These are phyloP conservation scores for Aphodius sticticus DNA, from an alignment of 2,888 invertebrate species.

Conservation along the genomic window DNA sequence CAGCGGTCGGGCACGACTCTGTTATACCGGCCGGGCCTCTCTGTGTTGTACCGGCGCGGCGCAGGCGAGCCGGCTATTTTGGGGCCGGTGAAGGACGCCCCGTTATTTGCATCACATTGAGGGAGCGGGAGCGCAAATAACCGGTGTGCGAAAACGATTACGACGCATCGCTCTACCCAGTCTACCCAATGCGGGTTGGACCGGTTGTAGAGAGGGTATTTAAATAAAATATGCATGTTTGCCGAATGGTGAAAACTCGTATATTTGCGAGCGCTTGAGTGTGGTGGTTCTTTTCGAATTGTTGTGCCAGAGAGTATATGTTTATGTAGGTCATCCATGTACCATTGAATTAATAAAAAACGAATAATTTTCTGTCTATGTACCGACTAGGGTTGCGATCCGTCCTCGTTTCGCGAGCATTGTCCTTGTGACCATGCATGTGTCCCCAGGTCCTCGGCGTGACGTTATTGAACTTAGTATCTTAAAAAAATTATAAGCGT, in stretches of 20 bases:
- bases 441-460: too few relatives aligned
- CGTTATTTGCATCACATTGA: neutral
- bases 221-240: neutral
- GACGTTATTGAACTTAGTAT: too few relatives aligned
- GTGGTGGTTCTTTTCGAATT: neutral
- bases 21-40: neutral
- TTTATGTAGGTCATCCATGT: too few relatives aligned
- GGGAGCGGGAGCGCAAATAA: neutral
- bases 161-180: neutral
- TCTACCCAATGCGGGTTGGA: neutral
- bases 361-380: too few relatives aligned
- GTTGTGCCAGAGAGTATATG: too few relatives aligned
- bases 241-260: neutral
- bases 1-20: neutral
- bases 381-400: too few relatives aligned
- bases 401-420: too few relatives aligned
- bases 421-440: too few relatives aligned
- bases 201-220: neutral
- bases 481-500: too few relatives aligned
- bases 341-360: too few relatives aligned
- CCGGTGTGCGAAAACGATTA: neutral
- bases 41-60: neutral
- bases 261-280: neutral
- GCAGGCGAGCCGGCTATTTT: neutral
- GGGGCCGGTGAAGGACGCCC: neutral